These are phyloP conservation scores for Hippocampus mohnikei DNA, from an alignment of 2,113 vertebrate species.

Conservation along the genomic window DNA sequence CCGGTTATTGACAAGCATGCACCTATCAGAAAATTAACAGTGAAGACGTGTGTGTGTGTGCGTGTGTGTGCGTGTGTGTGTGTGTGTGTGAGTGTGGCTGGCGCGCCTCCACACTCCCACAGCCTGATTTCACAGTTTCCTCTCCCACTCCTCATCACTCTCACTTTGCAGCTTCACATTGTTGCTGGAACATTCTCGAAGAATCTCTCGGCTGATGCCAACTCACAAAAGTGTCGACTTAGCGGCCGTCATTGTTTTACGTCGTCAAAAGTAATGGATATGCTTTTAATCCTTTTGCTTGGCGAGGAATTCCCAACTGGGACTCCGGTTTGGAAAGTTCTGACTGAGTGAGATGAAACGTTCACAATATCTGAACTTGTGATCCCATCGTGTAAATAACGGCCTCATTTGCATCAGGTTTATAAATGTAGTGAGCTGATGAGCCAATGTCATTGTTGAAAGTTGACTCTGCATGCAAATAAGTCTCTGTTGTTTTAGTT, in stretches of 20 bases:
- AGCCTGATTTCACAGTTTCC: slow-evolving; percentile 54
- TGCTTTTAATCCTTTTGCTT: background rate
- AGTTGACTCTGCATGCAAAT: slow-evolving; percentile 47
- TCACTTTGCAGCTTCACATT: slow-evolving; percentile 45
- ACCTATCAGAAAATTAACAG: no score
- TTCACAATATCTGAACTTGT: background rate
- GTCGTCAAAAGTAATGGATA: background rate
- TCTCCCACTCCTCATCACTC: slow-evolving; percentile 62
- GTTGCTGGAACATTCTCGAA: slow-evolving; percentile 46
- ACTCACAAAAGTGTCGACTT: slow-evolving; percentile 26
- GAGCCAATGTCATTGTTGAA: slow-evolving; percentile 4
- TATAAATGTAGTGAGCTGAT: slow-evolving; percentile 30
- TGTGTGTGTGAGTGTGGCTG: slow-evolving; percentile 40
- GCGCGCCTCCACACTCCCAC: slow-evolving; percentile 56
- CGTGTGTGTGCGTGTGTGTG: no score
- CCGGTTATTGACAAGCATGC: no score
- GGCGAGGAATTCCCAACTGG: background rate
- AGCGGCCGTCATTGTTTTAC: background rate
- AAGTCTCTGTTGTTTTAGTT: background rate
- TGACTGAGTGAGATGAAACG: background rate
- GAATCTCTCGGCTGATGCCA: slow-evolving; percentile 38
- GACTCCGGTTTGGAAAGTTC: background rate
- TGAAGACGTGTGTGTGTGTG: no score
- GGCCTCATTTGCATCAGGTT: slow-evolving; percentile 31
- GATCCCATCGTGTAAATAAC: slow-evolving; percentile 5